Base-by-base conservation (phyloP, 2,797 vertebrate genomes). In the Remorina albescens region DNA sequence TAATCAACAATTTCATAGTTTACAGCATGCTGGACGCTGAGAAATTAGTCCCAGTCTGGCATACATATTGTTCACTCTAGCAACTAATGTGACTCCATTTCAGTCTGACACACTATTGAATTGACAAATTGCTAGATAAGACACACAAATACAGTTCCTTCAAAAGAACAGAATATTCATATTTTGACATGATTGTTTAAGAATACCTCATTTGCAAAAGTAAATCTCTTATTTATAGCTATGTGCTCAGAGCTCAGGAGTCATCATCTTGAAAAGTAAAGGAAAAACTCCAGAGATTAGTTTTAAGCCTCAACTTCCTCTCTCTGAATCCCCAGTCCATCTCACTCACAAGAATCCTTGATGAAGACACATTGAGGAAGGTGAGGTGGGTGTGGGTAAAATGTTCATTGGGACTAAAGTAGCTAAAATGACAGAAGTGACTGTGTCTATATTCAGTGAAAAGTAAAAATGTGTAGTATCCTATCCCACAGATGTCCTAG, bases 401-500 rank as follows among this genome's bases (percentile, higher is more conserved):
- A 59, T 39, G 57, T 46, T 70, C 59, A 19, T 21, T 19, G 26
- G 64, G 26, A 54, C 46, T n/a, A 18, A 18, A n/a, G 53, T 55
- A 28, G 54, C 54, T 58, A 9, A 21, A 21, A 5, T 3, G 54
- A 72, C 57, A 57, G 54, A 21, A 21, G 5, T 3, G 54, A 72
- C 57, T 60, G 54, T 15, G 61, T 67, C 44, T 65, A 30, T 26
- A 59, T 71, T 77, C 62, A 50, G 26, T 30, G 34, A 75, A 79
- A 85, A 83, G 80, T 81, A 69, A 77, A 78, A 83, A 88, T 70
- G 56, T 83, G 83, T 87, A 74, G 71, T 19, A 44, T 72, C 49
- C 65, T 66, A 28, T 67, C 67, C 63, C 37, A 41, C 60, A 82
- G 88, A 90, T 91, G 88, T 91, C 89, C 90, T 88, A 41, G 34